Evolutionary conservation across 2,113 vertebrate species (phyloP), one percentile per base, ranked within the genome.

Genomic region (Arvicanthis niloticus): DNA sequence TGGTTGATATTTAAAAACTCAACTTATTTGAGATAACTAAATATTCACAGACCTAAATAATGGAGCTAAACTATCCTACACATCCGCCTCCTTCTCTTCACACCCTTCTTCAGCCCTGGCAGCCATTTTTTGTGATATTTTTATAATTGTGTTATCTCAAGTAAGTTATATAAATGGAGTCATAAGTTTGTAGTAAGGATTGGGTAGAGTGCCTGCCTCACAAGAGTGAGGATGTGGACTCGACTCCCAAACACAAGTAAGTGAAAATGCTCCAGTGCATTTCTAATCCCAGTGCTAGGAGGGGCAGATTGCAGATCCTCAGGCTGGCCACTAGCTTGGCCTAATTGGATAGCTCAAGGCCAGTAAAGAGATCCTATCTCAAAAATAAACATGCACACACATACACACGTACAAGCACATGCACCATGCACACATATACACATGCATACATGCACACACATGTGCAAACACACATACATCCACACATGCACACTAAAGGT

Each of bases 21-120:
- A 73, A 51, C 73, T 92, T 68, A 91, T 94, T 72, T 85, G 89
- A 48, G 82, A 51, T 73, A 70, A 91, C 37, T 77, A 3, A 85
- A 80, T 81, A 58, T 31, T 81, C 77, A 42, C 12, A 45, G 53
- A 48, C 24, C 21, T 70, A 80, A 65, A 42, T 89, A 87, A 77
- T 5, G 53, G 56, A n/a, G 34, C 29, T 22, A 29, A 89, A 12
- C 42, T 56, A 85, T 58, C 42, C 10, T 48, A 29, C 4, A 19
- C 21, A 7, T 45, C 15, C 5, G 7, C 40, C 22, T 91, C 76
- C 56, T 53, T 88, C 60, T 70, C 19, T 70, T 60, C 2, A 67
- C 24, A 10, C 0, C 7, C 17, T 2, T 10, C 4, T 45, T 70
- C 53, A 91, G n/a, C 68, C 53, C 65, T 40, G 34, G 67, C 3